Conservation (phyloP, 1,140 invertebrate genomes). For the Drosophila azteca region DNA sequence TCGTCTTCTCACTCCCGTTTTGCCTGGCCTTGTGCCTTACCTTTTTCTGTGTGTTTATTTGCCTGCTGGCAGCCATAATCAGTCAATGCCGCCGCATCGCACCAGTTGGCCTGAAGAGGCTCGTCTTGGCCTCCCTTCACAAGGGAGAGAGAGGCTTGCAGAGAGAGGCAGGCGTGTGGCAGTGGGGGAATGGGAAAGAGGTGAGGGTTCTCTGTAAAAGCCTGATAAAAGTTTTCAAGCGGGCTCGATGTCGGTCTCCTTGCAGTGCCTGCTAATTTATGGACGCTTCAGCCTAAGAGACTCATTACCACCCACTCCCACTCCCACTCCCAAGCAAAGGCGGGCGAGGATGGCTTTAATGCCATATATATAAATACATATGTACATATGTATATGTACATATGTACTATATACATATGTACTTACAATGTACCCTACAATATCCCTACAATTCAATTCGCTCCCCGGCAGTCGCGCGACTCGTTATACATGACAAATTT, state of each 20-base stretch:
- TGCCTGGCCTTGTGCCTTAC: conserved; percentile 5
- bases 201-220: conserved; percentile 39
- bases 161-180: neutral
- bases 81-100: conserved; percentile 64
- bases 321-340: too few relatives aligned
- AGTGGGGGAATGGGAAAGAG: too few relatives aligned
- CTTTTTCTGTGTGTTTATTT: conserved; percentile 56
- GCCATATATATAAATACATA: too few relatives aligned
- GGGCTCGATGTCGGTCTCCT: conserved; percentile 21
- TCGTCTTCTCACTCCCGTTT: neutral
- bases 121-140: neutral
- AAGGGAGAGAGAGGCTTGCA: too few relatives aligned
- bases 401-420: too few relatives aligned
- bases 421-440: too few relatives aligned
- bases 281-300: conserved; percentile 21
- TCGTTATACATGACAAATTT: conserved; percentile 69
- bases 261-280: conserved; percentile 68
- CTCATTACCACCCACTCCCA: conserved; percentile 18
- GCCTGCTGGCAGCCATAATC: conserved; percentile 63
- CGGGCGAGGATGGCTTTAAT: neutral
- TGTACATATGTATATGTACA: too few relatives aligned
- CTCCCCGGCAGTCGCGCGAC: conserved; percentile 11
- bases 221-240: conserved; percentile 67
- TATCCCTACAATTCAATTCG: conserved; percentile 29
- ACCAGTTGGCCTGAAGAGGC: conserved; percentile 39